These are phyloP conservation scores for Tyto alba DNA, from an alignment of 2,113 vertebrate genomes.

Conservation along the genomic window DNA sequence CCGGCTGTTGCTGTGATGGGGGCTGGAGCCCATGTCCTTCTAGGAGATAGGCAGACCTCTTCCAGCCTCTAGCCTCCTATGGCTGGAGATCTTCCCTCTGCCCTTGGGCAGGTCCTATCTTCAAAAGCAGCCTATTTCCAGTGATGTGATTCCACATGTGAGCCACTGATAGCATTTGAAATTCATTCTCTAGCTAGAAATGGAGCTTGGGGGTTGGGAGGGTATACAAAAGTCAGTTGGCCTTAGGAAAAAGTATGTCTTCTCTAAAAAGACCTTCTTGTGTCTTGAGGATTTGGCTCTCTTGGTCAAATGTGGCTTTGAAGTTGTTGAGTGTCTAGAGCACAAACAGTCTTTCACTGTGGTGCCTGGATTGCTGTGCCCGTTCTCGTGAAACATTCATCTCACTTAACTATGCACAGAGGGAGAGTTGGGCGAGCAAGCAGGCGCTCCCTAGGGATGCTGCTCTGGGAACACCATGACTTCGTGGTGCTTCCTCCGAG, in stretches of 20 bases:
- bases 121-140: neutral
- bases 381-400: neutral
- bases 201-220: neutral
- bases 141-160: neutral
- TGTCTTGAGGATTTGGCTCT: neutral
- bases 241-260: neutral
- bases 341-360: neutral
- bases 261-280: neutral
- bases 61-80: neutral
- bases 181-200: slow-evolving; percentile 28
- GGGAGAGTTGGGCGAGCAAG: neutral
- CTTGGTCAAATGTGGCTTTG: neutral
- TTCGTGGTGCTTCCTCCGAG: neutral
- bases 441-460: neutral
- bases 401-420: neutral
- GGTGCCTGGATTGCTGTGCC: neutral
- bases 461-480: neutral
- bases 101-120: neutral
- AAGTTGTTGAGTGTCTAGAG: neutral
- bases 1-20: neutral
- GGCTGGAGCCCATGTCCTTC: neutral
- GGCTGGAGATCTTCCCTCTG: neutral
- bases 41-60: neutral
- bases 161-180: neutral
- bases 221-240: neutral